Percentiles rank a stretch among this genome's conserved stretches.
phyloP scores from a whole-genome alignment of 2,888 invertebrate genomes.

The Onchidella celtica region DNA sequence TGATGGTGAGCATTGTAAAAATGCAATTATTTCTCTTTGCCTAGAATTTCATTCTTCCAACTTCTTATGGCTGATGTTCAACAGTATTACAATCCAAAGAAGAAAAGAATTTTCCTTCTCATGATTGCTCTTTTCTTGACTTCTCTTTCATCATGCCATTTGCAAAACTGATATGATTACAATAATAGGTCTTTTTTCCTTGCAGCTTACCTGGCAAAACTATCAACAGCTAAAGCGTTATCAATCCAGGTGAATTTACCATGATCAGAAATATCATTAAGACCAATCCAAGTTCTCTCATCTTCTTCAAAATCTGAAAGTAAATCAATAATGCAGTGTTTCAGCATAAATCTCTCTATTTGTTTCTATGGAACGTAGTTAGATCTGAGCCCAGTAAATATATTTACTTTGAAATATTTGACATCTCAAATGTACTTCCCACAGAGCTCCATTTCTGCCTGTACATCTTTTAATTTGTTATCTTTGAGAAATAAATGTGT shows the following conservation, averaged over 20 bases:
- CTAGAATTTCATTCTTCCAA: too few relatives aligned
- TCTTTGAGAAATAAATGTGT: too few relatives aligned
- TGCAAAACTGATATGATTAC: not conserved
- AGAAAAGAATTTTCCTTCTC: not conserved
- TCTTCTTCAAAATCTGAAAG: conserved; percentile 6
- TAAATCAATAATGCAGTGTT: too few relatives aligned
- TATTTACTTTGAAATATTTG: too few relatives aligned
- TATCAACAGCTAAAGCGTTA: not conserved
- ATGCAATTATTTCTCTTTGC: too few relatives aligned
- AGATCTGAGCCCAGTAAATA: too few relatives aligned
- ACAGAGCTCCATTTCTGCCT: too few relatives aligned
- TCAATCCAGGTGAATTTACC: conserved; percentile 54
- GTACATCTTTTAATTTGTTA: too few relatives aligned
- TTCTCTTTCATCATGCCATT: not conserved
- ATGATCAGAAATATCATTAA: conserved; percentile 52
- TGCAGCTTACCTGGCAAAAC: not conserved
- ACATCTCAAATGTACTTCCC: too few relatives aligned
- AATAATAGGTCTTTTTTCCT: not conserved
- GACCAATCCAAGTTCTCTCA: conserved; percentile 58
- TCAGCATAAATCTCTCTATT: too few relatives aligned
- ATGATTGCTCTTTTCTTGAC: not conserved
- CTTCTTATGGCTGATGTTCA: not conserved
- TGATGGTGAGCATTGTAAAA: too few relatives aligned
- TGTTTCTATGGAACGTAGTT: too few relatives aligned
- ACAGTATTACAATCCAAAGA: not conserved